Conservation (phyloP, 1,140 invertebrate genomes). For the Parasteatoda tepidariorum region DNA sequence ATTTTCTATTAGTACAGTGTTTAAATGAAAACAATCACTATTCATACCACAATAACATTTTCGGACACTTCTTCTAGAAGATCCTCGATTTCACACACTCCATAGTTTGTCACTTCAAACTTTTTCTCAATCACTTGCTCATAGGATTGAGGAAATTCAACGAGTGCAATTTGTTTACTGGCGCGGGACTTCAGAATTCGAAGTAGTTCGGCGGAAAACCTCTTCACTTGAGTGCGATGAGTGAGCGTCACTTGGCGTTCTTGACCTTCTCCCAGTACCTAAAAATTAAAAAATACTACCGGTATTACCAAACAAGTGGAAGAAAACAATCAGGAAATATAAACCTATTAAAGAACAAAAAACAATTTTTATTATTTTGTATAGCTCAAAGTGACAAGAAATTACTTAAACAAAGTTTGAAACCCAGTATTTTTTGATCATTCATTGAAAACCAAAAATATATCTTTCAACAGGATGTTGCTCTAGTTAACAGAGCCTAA, state of each 20-base stretch:
- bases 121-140: constrained; percentile 77
- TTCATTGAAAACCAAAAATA: too few species aligned
- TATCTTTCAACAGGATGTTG: too few species aligned
- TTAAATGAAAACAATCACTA: too few species aligned
- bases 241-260: constrained; percentile 87
- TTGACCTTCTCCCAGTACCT: constrained; percentile 90
- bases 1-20: too few species aligned
- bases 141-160: constrained; percentile 81
- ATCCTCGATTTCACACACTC: constrained; percentile 81
- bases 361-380: too few species aligned
- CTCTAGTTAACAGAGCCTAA: too few species aligned
- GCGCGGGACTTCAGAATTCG: constrained; percentile 84
- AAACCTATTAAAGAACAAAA: too few species aligned
- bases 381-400: too few species aligned
- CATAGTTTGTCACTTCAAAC: constrained; percentile 85
- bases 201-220: constrained; percentile 89
- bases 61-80: constrained; percentile 80
- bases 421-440: too few species aligned
- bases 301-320: too few species aligned
- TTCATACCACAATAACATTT: constrained; percentile 76
- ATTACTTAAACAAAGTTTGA: too few species aligned
- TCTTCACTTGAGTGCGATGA: constrained; percentile 85
- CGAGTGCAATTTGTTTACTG: constrained; percentile 78
- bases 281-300: constrained; percentile 60
- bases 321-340: too few species aligned